A percentile compares a stretch with the other conserved stretches of the same genome.
phyloP scores from a whole-genome alignment of 2,113 vertebrate species.

The Litocranius walleri region DNA sequence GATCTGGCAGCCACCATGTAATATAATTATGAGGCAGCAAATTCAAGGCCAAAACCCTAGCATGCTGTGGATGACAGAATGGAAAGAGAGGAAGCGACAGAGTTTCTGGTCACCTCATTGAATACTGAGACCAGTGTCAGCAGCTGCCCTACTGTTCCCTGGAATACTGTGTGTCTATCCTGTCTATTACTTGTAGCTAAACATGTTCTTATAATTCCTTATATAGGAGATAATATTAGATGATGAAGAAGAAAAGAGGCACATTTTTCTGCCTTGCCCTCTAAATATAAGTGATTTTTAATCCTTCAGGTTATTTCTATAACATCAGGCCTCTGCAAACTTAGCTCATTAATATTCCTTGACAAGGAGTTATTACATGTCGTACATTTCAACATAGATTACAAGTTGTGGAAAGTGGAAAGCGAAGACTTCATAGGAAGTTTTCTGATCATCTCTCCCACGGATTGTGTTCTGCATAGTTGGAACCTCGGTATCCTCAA shows the following conservation, averaged over 20 bases:
- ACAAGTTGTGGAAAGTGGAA: neutral
- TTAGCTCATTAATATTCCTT: neutral
- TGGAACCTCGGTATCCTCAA: neutral
- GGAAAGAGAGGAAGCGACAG: neutral
- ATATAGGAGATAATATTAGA: neutral
- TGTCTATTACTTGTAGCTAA: neutral
- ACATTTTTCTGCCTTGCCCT: neutral
- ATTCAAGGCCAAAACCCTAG: neutral
- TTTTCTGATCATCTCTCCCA: neutral
- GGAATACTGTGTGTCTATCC: neutral
- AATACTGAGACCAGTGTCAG: neutral
- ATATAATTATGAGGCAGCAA: neutral
- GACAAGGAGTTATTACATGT: neutral
- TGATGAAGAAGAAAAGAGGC: neutral
- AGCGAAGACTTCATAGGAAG: neutral
- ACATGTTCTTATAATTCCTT: neutral
- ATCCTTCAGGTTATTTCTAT: neutral
- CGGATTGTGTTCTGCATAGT: neutral
- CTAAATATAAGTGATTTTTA: neutral
- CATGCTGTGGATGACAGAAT: neutral
- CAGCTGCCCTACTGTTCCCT: neutral
- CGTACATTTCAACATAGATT: neutral
- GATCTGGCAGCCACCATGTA: neutral
- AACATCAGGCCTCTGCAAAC: neutral
- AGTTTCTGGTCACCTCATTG: neutral